A percentile compares a stretch with the other conserved stretches of the same genome.
These are phyloP conservation scores for Rhinophrynus dorsalis DNA, from an alignment of 2,797 vertebrate species.

Conservation along the genomic window DNA sequence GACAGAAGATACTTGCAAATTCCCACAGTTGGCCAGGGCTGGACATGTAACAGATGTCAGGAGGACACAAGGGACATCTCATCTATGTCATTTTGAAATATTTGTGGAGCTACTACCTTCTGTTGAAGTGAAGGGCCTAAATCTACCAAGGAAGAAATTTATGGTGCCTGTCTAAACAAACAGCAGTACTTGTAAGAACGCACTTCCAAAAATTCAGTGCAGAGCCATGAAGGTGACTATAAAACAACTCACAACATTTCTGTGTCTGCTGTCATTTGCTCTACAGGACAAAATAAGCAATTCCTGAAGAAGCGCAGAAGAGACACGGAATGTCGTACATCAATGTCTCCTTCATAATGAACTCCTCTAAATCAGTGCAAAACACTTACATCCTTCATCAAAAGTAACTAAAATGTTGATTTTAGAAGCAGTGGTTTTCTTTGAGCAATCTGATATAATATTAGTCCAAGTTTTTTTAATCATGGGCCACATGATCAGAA, in stretches of 20 bases:
- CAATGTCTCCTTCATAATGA: no score
- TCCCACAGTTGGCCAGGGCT: conserved; percentile 48
- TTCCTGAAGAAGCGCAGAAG: not conserved
- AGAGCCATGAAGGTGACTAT: no score
- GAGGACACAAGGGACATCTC: conserved; percentile 61
- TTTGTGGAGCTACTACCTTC: not conserved
- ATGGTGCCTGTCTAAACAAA: conserved; percentile 52
- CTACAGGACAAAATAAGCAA: conserved; percentile 26
- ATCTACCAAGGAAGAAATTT: conserved; percentile 59
- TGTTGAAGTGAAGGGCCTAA: not conserved
- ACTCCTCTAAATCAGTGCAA: no score
- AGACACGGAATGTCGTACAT: no score
- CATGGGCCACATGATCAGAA: no score
- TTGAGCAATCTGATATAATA: no score
- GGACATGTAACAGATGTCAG: conserved; percentile 65
- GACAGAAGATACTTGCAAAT: conserved; percentile 58
- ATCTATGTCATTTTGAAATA: not conserved
- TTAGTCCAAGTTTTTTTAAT: no score
- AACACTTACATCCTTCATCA: no score
- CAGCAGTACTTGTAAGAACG: not conserved
- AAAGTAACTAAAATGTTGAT: no score
- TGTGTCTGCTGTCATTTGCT: not conserved
- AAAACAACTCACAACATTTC: not conserved
- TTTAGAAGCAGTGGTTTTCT: no score
- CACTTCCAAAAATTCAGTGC: not conserved